Conservation (phyloP, 1,140 invertebrate species). For the Acromyrmex charruanus region DNA sequence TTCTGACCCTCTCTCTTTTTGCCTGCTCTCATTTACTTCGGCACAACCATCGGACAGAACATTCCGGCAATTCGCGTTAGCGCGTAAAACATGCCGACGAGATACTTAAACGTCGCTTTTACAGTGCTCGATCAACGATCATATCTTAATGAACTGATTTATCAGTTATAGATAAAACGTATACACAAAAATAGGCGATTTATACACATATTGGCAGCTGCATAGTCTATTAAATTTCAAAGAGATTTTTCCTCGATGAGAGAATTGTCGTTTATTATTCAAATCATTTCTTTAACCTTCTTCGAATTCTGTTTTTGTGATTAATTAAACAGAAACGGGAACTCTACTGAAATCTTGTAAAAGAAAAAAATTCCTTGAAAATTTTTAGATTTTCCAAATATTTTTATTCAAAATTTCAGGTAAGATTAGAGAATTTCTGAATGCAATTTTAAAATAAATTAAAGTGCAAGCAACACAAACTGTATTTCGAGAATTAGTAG, state of each 20-base stretch:
- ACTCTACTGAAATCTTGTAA: no score
- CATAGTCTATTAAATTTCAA: not conserved
- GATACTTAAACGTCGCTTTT: conserved; percentile 55
- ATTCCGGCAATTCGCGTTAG: conserved; percentile 62
- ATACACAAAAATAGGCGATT: not conserved
- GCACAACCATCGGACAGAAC: conserved; percentile 17
- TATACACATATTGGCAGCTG: no score
- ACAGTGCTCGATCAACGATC: conserved; percentile 44
- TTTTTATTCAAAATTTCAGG: no score
- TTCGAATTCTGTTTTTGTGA: not conserved
- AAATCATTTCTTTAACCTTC: not conserved
- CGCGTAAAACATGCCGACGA: conserved; percentile 43
- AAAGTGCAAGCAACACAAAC: no score
- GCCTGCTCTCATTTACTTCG: conserved; percentile 45
- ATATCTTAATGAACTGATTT: conserved; percentile 13
- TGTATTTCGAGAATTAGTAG: no score
- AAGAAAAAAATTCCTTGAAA: no score
- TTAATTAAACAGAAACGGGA: not conserved
- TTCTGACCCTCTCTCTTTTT: conserved; percentile 38
- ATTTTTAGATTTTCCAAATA: no score
- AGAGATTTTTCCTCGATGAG: not conserved
- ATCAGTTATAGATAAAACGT: not conserved
- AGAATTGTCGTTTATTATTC: not conserved
- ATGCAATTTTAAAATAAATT: no score
- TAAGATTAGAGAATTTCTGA: no score